Percentiles rank a stretch among this genome's conserved stretches.
Conservation (phyloP, 2,888 invertebrate species). For the Scelioninae gen. 1 region DNA sequence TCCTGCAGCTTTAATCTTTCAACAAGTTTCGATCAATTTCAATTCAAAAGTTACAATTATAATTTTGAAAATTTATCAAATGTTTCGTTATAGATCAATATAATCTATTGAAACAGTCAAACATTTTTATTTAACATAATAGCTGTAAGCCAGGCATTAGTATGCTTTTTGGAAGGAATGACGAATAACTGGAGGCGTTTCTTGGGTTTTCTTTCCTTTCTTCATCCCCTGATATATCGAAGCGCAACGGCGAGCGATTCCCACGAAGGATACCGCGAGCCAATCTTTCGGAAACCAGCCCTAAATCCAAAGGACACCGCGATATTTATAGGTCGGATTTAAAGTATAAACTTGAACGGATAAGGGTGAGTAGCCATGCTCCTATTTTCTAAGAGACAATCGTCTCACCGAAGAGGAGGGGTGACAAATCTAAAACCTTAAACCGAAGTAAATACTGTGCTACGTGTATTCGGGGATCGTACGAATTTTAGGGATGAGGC, state of each 20-base stretch:
- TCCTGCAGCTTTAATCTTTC: too few species aligned
- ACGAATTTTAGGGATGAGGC: conserved; percentile 58
- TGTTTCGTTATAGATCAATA: too few species aligned
- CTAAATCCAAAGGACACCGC: conserved; percentile 83
- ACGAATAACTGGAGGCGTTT: conserved; percentile 79
- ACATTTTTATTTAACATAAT: background rate
- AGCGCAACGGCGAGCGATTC: conserved; percentile 79
- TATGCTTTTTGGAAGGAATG: conserved; percentile 78
- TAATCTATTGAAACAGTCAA: background rate
- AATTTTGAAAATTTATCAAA: too few species aligned
- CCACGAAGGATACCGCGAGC: conserved; percentile 84
- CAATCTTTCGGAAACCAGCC: conserved; percentile 85
- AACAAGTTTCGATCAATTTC: too few species aligned
- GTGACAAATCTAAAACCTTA: conserved; percentile 76
- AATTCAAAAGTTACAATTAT: too few species aligned
- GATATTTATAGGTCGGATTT: conserved; percentile 85
- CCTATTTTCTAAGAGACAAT: conserved; percentile 81
- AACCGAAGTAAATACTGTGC: conserved; percentile 76
- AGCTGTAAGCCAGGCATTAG: conserved; percentile 69
- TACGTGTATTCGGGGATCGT: conserved; percentile 61
- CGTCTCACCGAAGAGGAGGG: conserved; percentile 77
- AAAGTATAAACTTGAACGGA: conserved; percentile 83
- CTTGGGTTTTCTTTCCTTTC: conserved; percentile 74
- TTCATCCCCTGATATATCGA: conserved; percentile 83
- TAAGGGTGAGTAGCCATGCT: conserved; percentile 74